Evolutionary conservation across 2,888 invertebrate species (phyloP).

Genomic region (Stenoptilia bipunctidactyla): DNA sequence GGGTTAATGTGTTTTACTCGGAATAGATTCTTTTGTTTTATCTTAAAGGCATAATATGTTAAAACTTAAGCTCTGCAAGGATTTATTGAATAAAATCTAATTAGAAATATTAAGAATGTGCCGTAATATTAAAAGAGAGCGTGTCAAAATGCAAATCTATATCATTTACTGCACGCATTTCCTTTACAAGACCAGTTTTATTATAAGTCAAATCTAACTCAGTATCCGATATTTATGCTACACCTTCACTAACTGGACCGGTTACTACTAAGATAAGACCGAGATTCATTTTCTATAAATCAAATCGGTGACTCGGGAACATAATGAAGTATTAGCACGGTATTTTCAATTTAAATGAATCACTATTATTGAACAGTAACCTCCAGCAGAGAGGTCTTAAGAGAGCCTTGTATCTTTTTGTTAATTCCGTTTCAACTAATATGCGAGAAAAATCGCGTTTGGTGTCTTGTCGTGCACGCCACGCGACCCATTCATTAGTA

Average conservation of each 20-base stretch:
- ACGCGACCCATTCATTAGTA: conserved; percentile 54
- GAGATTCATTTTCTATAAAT: not conserved
- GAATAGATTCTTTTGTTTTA: no score
- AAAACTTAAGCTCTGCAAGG: no score
- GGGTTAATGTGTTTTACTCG: no score
- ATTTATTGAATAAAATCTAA: conserved; percentile 2
- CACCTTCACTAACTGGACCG: conserved; percentile 1
- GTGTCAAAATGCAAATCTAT: conserved; percentile 42
- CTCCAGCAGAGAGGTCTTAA: conserved; percentile 1
- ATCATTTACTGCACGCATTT: conserved; percentile 55
- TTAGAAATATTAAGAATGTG: conserved; percentile 19
- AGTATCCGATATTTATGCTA: not conserved
- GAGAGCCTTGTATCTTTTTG: conserved; percentile 23
- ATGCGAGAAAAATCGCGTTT: conserved; percentile 48
- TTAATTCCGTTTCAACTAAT: conserved; percentile 39
- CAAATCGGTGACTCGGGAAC: not conserved
- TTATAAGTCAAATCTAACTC: conserved; percentile 14
- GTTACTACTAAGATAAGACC: conserved; percentile 1
- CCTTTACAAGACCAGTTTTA: conserved; percentile 31
- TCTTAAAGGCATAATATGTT: no score
- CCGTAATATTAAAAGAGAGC: conserved; percentile 22
- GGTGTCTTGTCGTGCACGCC: conserved; percentile 49
- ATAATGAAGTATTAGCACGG: conserved; percentile 1
- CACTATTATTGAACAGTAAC: not conserved
- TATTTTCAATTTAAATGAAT: not conserved